These are phyloP conservation scores for Lagria hirta DNA, from an alignment of 2,888 invertebrate species.

Conservation along the genomic window DNA sequence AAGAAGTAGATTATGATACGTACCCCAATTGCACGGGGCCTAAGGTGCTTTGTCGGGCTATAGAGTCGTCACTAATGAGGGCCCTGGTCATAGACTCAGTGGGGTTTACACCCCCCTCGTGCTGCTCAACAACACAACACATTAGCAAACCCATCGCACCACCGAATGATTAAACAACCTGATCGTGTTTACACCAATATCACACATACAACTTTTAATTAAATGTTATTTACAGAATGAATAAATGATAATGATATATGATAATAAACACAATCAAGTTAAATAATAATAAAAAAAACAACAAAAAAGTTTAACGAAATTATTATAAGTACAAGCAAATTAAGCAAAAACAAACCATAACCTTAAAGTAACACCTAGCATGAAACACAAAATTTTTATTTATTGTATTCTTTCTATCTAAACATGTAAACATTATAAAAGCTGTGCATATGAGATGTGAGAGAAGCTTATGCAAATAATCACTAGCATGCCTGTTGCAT, in stretches of 20 bases:
- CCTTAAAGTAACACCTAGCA: conserved; percentile 36
- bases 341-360: conserved; percentile 25
- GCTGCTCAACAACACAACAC: conserved; percentile 69
- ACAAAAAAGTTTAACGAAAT: conserved; percentile 22
- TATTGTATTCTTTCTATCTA: conserved; percentile 20
- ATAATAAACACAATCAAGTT: conserved; percentile 33
- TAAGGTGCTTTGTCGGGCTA: conserved; percentile 78
- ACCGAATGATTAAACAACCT: conserved; percentile 30
- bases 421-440: conserved; percentile 11
- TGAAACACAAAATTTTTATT: conserved; percentile 31
- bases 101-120: conserved; percentile 89
- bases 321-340: conserved; percentile 22
- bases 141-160: conserved; percentile 50
- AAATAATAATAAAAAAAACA: conserved; percentile 9
- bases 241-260: conserved; percentile 1
- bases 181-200: conserved; percentile 30
- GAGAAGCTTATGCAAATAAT: conserved; percentile 12
- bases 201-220: no score
- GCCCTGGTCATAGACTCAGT: conserved; percentile 95
- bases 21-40: conserved; percentile 95
- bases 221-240: conserved; percentile 1
- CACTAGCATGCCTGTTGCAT: conserved; percentile 12
- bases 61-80: conserved; percentile 88
- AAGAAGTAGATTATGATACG: conserved; percentile 64
- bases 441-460: conserved; percentile 20